A percentile compares a stretch with the other conserved stretches of the same genome.
Conservation (phyloP, 2,113 vertebrate species). For the Myanophis thanlyinensis region DNA sequence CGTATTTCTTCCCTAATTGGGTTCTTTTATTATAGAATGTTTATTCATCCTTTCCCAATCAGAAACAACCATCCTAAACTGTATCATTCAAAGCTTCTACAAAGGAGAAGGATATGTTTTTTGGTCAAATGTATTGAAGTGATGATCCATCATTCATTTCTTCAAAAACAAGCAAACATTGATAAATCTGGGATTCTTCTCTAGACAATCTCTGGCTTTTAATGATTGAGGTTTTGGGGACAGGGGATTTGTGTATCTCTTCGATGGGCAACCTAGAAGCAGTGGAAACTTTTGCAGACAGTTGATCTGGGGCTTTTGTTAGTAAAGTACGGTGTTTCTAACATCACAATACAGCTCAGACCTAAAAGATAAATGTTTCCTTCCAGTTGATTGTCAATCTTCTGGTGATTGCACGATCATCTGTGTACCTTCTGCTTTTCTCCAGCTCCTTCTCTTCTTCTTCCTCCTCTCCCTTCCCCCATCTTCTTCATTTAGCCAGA, state of each 20-base stretch:
- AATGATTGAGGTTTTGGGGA: neutral
- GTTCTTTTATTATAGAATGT: neutral
- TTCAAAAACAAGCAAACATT: neutral
- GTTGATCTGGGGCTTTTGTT: neutral
- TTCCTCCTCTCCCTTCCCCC: neutral
- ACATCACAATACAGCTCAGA: neutral
- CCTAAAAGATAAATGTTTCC: neutral
- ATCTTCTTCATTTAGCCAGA: neutral
- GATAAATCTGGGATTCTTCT: neutral
- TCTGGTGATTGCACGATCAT: neutral
- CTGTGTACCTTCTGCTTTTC: neutral
- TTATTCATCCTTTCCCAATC: neutral
- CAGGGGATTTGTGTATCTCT: neutral
- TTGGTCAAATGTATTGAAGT: neutral
- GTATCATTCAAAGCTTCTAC: neutral
- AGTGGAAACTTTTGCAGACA: neutral
- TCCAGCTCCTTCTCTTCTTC: too few species aligned
- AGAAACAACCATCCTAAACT: neutral
- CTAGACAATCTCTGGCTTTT: neutral
- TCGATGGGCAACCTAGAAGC: neutral
- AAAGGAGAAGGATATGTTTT: neutral
- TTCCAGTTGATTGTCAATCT: neutral
- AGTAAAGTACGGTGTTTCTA: neutral
- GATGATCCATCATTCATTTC: neutral
- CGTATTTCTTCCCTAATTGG: neutral